Conservation (phyloP, 2,888 invertebrate genomes). For the Tenthredo distinguenda region DNA sequence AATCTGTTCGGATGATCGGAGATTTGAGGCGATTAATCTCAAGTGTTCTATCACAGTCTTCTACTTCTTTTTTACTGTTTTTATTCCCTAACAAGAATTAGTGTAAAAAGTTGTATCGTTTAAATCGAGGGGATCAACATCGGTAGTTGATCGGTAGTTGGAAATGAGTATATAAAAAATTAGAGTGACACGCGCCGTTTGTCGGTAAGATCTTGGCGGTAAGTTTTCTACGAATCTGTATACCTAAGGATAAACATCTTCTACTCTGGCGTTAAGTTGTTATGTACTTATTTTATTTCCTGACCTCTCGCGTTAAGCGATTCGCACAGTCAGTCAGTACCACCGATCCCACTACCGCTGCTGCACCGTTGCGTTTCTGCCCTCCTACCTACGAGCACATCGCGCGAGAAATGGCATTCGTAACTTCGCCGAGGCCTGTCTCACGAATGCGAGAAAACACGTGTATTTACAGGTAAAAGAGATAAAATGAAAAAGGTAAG, state of each 20-base stretch:
- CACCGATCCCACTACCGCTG: neutral
- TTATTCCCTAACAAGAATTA: neutral
- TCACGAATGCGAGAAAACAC: conserved; percentile 35
- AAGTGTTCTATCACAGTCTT: neutral
- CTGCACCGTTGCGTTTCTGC: neutral
- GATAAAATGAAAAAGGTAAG: neutral
- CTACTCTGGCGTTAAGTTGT: conserved; percentile 13
- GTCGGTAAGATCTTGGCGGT: conserved; percentile 31
- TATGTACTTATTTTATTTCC: neutral
- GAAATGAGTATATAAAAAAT: conserved; percentile 13
- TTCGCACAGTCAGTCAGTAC: neutral
- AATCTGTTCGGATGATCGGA: neutral
- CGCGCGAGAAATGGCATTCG: conserved; percentile 17
- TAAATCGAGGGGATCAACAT: neutral
- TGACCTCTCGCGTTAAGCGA: conserved; percentile 30
- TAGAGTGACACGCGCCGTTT: conserved; percentile 39
- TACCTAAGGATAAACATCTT: conserved; percentile 30
- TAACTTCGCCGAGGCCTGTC: conserved; percentile 29
- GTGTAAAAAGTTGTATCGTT: conserved; percentile 23
- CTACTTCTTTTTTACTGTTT: neutral
- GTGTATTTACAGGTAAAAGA: conserved; percentile 33
- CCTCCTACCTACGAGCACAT: neutral
- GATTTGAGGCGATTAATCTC: neutral
- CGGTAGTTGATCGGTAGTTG: conserved; percentile 28
- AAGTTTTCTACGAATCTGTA: neutral